A percentile compares a stretch with the other conserved stretches of the same genome.
These are phyloP conservation scores for Salpingus planirostris DNA, from an alignment of 2,888 invertebrate genomes.

Conservation along the genomic window DNA sequence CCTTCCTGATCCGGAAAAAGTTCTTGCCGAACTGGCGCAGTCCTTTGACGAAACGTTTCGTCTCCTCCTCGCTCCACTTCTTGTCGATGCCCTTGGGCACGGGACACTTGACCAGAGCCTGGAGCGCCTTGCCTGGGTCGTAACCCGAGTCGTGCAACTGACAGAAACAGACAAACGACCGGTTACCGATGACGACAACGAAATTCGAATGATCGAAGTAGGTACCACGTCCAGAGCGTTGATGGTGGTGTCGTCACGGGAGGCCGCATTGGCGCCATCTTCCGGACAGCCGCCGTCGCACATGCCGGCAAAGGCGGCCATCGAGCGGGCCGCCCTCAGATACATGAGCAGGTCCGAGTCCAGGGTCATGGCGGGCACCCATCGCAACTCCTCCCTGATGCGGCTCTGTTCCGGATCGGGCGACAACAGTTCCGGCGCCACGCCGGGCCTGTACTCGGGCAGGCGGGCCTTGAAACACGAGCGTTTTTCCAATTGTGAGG, in stretches of 20 bases:
- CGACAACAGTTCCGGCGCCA: slow-evolving; percentile 44
- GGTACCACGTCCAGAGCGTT: slow-evolving; percentile 88
- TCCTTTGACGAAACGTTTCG: slow-evolving; percentile 97
- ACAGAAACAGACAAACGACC: slow-evolving; percentile 6
- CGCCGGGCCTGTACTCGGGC: slow-evolving; percentile 44
- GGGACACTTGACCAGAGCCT: slow-evolving; percentile 94
- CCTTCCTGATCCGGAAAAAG: slow-evolving; percentile 95
- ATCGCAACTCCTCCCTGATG: slow-evolving; percentile 77
- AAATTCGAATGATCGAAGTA: slow-evolving; percentile 17
- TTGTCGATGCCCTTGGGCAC: slow-evolving; percentile 95
- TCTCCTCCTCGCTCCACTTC: slow-evolving; percentile 97
- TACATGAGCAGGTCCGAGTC: slow-evolving; percentile 97
- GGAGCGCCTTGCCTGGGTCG: slow-evolving; percentile 91
- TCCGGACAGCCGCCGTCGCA: slow-evolving; percentile 96
- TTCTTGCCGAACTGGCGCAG: slow-evolving; percentile 98
- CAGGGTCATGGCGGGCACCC: slow-evolving; percentile 87
- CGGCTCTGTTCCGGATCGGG: slow-evolving; percentile 51
- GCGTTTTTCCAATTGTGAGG: too few species aligned
- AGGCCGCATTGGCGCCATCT: slow-evolving; percentile 94
- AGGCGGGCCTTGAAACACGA: slow-evolving; percentile 21
- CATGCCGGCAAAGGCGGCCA: slow-evolving; percentile 97
- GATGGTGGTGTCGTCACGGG: slow-evolving; percentile 94
- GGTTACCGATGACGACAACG: too few species aligned
- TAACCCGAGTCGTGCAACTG: slow-evolving; percentile 92
- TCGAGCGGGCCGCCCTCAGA: slow-evolving; percentile 90